phyloP scores from a whole-genome alignment of 2,797 vertebrate genomes.

The Falco berigora region DNA sequence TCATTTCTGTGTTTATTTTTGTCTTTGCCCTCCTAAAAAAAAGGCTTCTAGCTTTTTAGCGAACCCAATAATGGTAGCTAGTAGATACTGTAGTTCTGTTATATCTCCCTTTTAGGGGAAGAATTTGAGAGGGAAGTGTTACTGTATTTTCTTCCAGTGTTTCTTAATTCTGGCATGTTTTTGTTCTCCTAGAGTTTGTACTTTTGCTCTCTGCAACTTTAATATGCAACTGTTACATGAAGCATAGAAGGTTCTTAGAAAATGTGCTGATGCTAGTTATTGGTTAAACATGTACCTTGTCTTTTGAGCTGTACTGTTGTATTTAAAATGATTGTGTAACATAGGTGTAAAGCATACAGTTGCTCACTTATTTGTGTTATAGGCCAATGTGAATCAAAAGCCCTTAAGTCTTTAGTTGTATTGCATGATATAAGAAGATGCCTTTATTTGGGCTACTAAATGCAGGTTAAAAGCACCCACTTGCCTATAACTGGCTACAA shows the following conservation, averaged over 20 bases:
- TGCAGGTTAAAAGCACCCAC: not conserved
- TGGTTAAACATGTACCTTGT: slow-evolving; percentile 41
- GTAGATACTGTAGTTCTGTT: not conserved
- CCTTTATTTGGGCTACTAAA: not conserved
- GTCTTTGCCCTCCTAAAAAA: not conserved
- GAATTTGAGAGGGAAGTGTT: not conserved
- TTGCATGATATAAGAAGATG: not conserved
- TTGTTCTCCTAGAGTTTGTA: not conserved
- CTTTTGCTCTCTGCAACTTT: not conserved
- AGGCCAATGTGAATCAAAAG: not conserved
- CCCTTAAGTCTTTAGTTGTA: not conserved
- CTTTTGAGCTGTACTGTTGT: not conserved
- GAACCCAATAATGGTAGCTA: not conserved
- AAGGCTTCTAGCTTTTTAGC: not conserved
- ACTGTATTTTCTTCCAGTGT: not conserved
- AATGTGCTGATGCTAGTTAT: slow-evolving; percentile 10
- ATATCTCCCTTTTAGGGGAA: not conserved
- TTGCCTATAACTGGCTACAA: not conserved
- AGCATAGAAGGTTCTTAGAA: not conserved
- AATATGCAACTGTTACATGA: not conserved
- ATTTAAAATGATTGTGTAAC: not conserved
- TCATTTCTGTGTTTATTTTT: not conserved
- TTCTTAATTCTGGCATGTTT: not conserved
- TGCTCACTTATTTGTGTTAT: not conserved
- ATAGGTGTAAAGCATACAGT: not conserved